Base-by-base conservation (phyloP, 2,113 vertebrate genomes). In the Eudyptes chrysolophus region DNA sequence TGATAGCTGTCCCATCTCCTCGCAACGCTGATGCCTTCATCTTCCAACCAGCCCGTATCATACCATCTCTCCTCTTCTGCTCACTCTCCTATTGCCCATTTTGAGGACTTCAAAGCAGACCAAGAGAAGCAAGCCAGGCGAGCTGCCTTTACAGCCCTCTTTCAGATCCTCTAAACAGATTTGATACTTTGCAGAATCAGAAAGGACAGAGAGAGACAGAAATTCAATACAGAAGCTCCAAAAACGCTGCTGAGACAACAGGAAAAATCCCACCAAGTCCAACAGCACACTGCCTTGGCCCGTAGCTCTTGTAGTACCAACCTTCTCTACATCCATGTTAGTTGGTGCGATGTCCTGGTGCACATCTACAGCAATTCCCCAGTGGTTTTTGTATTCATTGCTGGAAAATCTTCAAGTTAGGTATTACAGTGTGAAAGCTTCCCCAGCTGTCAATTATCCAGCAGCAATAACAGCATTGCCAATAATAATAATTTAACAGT, bases 311-410 rank as follows among this genome's bases (percentile, higher is more conserved):
- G 22, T 2, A 11, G 62, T 1, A 18, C 61, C 83, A 3, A 26
- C 60, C 25, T 42, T 2, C 57, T 16, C n/a, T 26, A 9, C 20
- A 15, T 3, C 49, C 10, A 0, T 0, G 8, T 2, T 2, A 8
- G 27, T 9, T 34, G 44, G 34, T 34, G 51, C 78, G 7, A 7
- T 1, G 25, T 46, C 65, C 65, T 10, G 17, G 48, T 3, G 36
- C 57, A 5, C 58, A 27, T 3, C 79, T 5, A 5, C 38, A n/a
- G 34, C 49, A 26, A 16, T 7, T 24, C 81, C 55, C 20, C 18
- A 0, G 9, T 3, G 49, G 11, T 2, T 40, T 30, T 12, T n/a
- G 26, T 8, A 32, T 18, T 42, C n/a, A 22, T 10, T 13, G 32
- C 62, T 14, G 24, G 57, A 15, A 44, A 40, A 42, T 12, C 70